Conservation (phyloP, 2,888 invertebrate genomes). For the Aleiodes testaceus region DNA sequence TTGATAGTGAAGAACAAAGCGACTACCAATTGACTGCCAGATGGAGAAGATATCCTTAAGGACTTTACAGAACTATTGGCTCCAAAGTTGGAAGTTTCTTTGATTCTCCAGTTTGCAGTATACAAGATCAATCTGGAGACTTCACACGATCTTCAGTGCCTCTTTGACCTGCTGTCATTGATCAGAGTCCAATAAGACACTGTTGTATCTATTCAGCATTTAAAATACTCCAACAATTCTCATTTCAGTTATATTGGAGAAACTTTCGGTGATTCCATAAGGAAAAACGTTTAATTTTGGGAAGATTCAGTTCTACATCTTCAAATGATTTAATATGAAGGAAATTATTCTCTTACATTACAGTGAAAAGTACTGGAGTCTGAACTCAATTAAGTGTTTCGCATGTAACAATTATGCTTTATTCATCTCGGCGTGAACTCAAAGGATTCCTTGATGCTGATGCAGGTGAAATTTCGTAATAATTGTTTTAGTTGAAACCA, state of each 20-base stretch:
- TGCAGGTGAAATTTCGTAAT: no score
- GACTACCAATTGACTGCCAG: constrained; percentile 51
- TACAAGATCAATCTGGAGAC: background rate
- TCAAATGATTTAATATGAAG: no score
- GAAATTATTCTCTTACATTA: no score
- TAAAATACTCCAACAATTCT: constrained; percentile 1
- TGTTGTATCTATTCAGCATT: background rate
- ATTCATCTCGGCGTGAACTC: no score
- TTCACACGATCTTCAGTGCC: background rate
- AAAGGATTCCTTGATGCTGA: no score
- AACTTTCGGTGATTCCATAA: constrained; percentile 3
- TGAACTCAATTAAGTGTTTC: no score
- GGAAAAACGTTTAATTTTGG: no score
- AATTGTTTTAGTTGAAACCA: no score
- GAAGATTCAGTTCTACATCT: no score
- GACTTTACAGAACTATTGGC: background rate
- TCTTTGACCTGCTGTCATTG: background rate
- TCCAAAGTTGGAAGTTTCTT: constrained; percentile 26
- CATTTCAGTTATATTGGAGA: constrained; percentile 25
- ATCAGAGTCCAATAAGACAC: background rate
- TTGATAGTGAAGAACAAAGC: constrained; percentile 33
- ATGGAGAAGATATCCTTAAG: background rate
- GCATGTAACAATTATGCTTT: no score
- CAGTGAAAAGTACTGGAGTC: no score
- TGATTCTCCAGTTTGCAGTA: background rate